Percentiles rank a stretch among this genome's conserved stretches.
These are phyloP conservation scores for Listronotus bonariensis DNA, from an alignment of 1,140 invertebrate species.

Conservation along the genomic window DNA sequence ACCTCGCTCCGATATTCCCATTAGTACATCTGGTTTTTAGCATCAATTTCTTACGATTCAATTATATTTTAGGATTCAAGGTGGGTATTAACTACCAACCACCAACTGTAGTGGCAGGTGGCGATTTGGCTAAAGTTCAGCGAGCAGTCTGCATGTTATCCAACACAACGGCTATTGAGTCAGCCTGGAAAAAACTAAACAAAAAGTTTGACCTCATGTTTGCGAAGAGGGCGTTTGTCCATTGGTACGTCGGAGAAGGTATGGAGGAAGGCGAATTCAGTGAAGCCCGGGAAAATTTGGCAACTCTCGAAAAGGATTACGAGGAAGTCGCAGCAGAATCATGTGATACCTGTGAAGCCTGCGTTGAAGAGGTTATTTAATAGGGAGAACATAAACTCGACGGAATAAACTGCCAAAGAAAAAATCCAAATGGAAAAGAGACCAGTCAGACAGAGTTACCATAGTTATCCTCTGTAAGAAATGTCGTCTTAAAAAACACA, in stretches of 20 bases:
- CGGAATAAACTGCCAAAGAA: too few species aligned
- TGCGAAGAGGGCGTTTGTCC: constrained; percentile 73
- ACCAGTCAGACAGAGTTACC: too few species aligned
- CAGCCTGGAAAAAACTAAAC: constrained; percentile 72
- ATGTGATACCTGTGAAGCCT: neutral
- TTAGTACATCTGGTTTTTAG: too few species aligned
- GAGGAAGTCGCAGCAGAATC: constrained; percentile 58
- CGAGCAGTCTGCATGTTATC: constrained; percentile 84
- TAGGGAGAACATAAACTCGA: too few species aligned
- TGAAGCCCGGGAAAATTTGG: constrained; percentile 82
- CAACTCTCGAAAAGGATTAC: constrained; percentile 75
- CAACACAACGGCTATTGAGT: constrained; percentile 83
- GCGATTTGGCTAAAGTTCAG: constrained; percentile 81
- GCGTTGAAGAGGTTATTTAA: too few species aligned
- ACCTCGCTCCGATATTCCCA: too few species aligned
- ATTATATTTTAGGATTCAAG: constrained; percentile 68
- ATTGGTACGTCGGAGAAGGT: constrained; percentile 82
- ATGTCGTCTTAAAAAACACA: neutral
- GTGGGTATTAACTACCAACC: constrained; percentile 85
- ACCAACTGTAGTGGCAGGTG: constrained; percentile 77
- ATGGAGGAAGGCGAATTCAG: constrained; percentile 85
- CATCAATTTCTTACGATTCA: too few species aligned
- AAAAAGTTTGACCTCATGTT: constrained; percentile 85
- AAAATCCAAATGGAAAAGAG: too few species aligned
- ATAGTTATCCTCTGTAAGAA: too few species aligned